A percentile compares a stretch with the other conserved stretches of the same genome.
phyloP scores from a whole-genome alignment of 2,888 invertebrate genomes.

The Pteria penguin region DNA sequence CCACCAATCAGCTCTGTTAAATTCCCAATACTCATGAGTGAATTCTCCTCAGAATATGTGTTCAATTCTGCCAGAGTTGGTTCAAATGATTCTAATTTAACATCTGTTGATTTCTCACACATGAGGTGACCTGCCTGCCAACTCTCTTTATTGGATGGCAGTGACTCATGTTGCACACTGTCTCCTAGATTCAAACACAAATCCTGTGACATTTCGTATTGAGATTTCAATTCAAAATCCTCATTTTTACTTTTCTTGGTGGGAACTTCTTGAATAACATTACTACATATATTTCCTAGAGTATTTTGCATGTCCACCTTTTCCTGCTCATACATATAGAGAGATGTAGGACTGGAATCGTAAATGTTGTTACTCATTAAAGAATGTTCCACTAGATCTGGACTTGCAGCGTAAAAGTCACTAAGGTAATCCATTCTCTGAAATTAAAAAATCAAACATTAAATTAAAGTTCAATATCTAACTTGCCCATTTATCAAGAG shows the following conservation, averaged over 20 bases:
- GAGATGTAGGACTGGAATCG: conserved; percentile 71
- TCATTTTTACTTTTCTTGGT: conserved; percentile 38
- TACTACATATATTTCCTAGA: conserved; percentile 44
- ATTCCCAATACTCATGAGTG: conserved; percentile 26
- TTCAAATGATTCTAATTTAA: conserved; percentile 24
- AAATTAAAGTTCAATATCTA: too few relatives aligned
- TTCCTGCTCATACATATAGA: conserved; percentile 75
- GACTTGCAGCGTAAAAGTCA: conserved; percentile 41
- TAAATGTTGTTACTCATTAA: conserved; percentile 58
- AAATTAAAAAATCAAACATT: too few relatives aligned
- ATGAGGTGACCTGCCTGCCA: conserved; percentile 19
- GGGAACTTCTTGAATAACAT: neutral
- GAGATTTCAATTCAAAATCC: conserved; percentile 63
- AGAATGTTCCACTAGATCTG: conserved; percentile 52
- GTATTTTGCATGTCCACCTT: conserved; percentile 67
- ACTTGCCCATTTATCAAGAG: too few relatives aligned
- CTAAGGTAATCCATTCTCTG: conserved; percentile 47
- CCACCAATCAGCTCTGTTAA: conserved; percentile 17
- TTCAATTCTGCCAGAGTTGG: conserved; percentile 69
- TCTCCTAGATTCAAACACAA: conserved; percentile 19
- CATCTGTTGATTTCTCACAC: neutral
- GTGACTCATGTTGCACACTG: neutral
- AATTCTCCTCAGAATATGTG: conserved; percentile 42
- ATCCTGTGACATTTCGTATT: conserved; percentile 61
- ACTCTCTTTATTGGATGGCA: conserved; percentile 4